Percentiles rank a stretch among this genome's conserved stretches.
Evolutionary conservation across 2,797 vertebrate genomes (phyloP).

Genomic region (Eremophila alpestris): DNA sequence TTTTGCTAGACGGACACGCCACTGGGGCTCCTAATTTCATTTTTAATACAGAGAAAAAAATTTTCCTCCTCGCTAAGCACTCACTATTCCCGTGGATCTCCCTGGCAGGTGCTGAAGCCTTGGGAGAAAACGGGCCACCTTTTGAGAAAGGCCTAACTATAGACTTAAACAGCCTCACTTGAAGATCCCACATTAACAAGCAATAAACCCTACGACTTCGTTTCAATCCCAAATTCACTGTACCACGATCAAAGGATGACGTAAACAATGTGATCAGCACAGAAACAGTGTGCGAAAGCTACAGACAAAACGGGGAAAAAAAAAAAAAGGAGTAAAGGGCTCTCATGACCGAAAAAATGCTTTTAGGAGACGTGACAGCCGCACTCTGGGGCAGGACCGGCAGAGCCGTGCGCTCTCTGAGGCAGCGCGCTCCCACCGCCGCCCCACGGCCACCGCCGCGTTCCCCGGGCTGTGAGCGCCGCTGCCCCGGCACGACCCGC

Average conservation of each 20-base stretch:
- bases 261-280: background rate
- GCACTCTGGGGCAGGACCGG: background rate
- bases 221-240: background rate
- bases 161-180: background rate
- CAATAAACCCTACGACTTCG: background rate
- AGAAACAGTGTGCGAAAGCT: background rate
- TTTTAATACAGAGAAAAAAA: background rate
- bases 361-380: background rate
- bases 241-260: background rate
- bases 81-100: background rate
- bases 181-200: background rate
- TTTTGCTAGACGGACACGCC: background rate
- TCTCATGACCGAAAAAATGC: background rate
- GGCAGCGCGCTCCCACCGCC: background rate
- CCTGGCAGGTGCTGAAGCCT: background rate
- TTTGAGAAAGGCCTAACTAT: background rate
- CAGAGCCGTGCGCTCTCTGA: background rate
- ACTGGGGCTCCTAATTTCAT: background rate
- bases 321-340: fast-evolving
- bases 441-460: background rate
- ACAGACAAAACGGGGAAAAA: background rate
- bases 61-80: background rate
- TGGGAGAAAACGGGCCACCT: background rate
- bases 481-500: background rate
- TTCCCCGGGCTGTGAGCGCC: fast-evolving